A percentile compares a stretch with the other conserved stretches of the same genome.
These are phyloP conservation scores for Macrochelys suwanniensis DNA, from an alignment of 2,797 vertebrate genomes.

Conservation along the genomic window DNA sequence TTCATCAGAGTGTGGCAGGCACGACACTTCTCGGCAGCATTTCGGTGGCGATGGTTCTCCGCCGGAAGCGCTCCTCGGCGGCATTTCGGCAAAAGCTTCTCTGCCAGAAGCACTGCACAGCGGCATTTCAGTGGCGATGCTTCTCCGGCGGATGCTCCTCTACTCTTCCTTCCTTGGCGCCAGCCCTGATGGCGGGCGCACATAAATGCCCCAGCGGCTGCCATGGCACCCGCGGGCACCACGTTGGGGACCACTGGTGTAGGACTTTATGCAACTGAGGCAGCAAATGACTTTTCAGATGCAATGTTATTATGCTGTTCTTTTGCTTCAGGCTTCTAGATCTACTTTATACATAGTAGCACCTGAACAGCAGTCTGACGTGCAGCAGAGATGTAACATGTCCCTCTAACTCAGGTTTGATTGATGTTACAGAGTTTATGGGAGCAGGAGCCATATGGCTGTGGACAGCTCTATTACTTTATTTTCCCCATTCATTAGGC, in stretches of 20 bases:
- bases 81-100: too few relatives aligned
- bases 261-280: background rate
- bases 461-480: slow-evolving; percentile 23
- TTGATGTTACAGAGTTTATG: slow-evolving; percentile 14
- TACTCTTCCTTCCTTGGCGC: too few relatives aligned
- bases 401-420: slow-evolving; percentile 42
- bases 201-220: too few relatives aligned
- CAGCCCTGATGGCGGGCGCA: too few relatives aligned
- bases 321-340: slow-evolving; percentile 4
- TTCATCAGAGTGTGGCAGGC: too few relatives aligned
- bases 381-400: background rate
- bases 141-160: too few relatives aligned
- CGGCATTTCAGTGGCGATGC: too few relatives aligned
- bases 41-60: too few relatives aligned
- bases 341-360: background rate
- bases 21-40: too few relatives aligned
- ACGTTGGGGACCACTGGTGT: background rate
- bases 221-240: too few relatives aligned
- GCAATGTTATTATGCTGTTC: background rate
- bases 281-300: background rate
- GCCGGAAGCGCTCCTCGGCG: too few relatives aligned
- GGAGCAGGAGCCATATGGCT: slow-evolving; percentile 3
- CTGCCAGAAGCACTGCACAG: too few relatives aligned
- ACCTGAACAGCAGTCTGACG: slow-evolving; percentile 28
- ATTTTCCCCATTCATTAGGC: slow-evolving; percentile 19